These are phyloP conservation scores for Agapornis canus DNA, from an alignment of 2,797 vertebrate genomes.

Conservation along the genomic window DNA sequence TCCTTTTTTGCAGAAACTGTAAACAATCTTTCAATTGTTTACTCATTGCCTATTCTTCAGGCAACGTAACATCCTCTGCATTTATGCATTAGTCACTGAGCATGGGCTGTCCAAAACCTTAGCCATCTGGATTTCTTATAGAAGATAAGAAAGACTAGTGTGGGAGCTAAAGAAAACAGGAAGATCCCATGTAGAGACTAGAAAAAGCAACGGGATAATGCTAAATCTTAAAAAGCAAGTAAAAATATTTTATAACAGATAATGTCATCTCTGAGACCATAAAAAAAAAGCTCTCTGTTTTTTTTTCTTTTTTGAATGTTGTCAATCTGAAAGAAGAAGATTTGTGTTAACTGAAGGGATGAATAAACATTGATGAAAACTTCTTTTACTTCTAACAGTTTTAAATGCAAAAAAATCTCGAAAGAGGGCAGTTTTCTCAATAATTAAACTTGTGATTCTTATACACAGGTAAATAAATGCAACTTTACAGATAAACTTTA, in stretches of 20 bases:
- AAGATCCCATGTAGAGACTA: conserved; percentile 9
- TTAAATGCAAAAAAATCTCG: background rate
- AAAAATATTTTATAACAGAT: background rate
- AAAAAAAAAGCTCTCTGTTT: background rate
- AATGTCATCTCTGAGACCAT: background rate
- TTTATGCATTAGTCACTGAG: conserved; percentile 21
- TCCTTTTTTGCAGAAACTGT: background rate
- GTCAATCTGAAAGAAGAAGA: background rate
- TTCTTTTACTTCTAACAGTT: background rate
- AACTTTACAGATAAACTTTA: background rate
- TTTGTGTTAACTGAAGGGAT: background rate
- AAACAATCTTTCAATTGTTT: conserved; percentile 23
- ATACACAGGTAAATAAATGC: background rate
- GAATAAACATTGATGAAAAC: background rate
- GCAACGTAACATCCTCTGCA: conserved; percentile 17
- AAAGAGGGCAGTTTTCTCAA: background rate
- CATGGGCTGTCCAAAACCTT: background rate
- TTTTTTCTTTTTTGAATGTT: background rate
- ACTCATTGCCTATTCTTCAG: background rate
- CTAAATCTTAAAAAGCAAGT: background rate
- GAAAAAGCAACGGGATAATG: conserved; percentile 8
- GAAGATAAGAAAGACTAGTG: conserved; percentile 18
- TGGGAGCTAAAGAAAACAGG: conserved; percentile 55
- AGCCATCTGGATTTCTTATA: conserved; percentile 42
- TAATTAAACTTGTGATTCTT: background rate